phyloP scores from a whole-genome alignment of 2,113 vertebrate genomes.

The Eonycteris spelaea region DNA sequence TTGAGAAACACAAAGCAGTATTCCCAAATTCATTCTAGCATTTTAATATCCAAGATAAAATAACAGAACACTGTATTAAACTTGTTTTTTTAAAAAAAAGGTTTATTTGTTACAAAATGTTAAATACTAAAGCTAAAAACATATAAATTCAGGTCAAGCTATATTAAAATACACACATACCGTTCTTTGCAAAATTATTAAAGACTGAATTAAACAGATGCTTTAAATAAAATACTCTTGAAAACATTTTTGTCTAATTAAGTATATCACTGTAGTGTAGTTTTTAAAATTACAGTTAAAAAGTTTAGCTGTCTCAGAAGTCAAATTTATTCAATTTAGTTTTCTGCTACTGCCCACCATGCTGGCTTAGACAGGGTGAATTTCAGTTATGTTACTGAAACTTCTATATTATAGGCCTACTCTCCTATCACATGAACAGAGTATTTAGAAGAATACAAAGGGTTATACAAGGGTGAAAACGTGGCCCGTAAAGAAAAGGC shows the following conservation, averaged over 20 bases:
- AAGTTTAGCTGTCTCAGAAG: conserved; percentile 26
- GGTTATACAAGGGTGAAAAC: conserved; percentile 3
- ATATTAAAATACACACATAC: conserved; percentile 69
- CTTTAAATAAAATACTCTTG: conserved; percentile 62
- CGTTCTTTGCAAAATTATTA: conserved; percentile 73
- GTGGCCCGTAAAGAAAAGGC: background rate
- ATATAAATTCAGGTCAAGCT: conserved; percentile 57
- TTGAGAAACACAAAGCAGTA: background rate
- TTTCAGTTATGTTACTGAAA: background rate
- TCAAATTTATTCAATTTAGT: background rate
- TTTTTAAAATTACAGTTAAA: conserved; percentile 44
- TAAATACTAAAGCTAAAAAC: conserved; percentile 75
- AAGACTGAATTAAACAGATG: conserved; percentile 65
- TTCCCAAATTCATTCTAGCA: background rate
- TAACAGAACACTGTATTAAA: conserved; percentile 6
- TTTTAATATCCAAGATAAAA: background rate
- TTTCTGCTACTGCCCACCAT: background rate
- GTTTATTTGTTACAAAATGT: conserved; percentile 77
- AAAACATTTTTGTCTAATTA: conserved; percentile 9
- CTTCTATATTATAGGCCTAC: background rate
- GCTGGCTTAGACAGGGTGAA: background rate
- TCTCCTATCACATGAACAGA: conserved; percentile 7
- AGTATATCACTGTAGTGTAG: conserved; percentile 48
- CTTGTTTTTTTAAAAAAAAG: background rate
- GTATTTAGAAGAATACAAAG: background rate